Percentiles rank a stretch among this genome's conserved stretches.
phyloP scores from a whole-genome alignment of 37 sponge, comb jelly and placozoan species.

The Chondrosia reniformis region DNA sequence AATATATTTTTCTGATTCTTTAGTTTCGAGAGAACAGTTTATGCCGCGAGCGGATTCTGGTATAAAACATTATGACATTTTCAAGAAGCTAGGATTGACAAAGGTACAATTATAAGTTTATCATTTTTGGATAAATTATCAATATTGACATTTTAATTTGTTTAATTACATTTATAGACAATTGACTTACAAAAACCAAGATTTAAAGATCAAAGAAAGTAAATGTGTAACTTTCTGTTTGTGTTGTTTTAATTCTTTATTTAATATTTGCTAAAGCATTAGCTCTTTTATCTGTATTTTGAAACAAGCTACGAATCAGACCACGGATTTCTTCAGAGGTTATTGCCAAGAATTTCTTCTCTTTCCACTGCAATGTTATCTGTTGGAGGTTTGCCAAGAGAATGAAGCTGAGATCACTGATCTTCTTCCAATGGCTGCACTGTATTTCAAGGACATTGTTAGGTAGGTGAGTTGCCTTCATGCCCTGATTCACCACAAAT shows the following conservation, averaged over 20 bases:
- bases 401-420: slow-evolving; percentile 60
- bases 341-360: not conserved
- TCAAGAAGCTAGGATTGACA: no score
- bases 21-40: no score
- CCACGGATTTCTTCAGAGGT: slow-evolving; percentile 7
- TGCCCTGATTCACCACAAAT: not conserved
- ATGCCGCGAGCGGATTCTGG: no score
- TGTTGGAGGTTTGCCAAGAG: slow-evolving; percentile 52
- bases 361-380: slow-evolving; percentile 54
- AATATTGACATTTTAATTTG: no score
- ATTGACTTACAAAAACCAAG: not conserved
- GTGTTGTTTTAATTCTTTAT: slow-evolving; percentile 2
- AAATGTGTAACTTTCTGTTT: not conserved
- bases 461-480: not conserved
- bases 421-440: slow-evolving; percentile 42
- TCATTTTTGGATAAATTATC: no score
- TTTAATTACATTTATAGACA: no score
- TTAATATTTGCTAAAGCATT: slow-evolving; percentile 7
- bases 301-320: slow-evolving; percentile 8
- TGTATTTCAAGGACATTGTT: not conserved
- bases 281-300: slow-evolving; percentile 19
- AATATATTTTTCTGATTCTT: no score
- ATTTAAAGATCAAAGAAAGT: not conserved
- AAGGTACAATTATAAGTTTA: no score
- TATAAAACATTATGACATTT: no score